Base-by-base conservation (phyloP, 1,140 invertebrate species). In the Forficula auricularia region DNA sequence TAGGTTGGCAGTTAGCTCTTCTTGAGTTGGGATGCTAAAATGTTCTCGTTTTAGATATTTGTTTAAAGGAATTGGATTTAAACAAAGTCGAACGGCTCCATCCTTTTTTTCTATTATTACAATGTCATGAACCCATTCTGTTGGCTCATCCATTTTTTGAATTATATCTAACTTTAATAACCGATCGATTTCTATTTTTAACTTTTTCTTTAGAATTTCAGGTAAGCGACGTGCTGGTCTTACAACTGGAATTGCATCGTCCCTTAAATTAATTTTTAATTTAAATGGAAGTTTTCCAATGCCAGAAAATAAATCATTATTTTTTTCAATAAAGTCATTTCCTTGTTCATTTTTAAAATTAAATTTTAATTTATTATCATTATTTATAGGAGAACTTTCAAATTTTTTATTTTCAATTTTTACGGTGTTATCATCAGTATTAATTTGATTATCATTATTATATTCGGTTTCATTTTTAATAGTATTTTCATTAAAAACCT, bases 171-270 rank as follows among this genome's bases (percentile, higher is more conserved):
- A 19, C 37, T 53, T 50, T 20, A 46, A 46, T n/a, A 57, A 31
- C 42, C 49, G 44, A 8, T 51, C 40, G 36, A 61, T 49, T 48
- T 54, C 49, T 37, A 48, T 35, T 52, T 57, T 57, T 13, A 63
- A 44, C 38, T 53, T 45, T 27, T 56, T 41, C 34, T 44, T 37
- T 18, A 61, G 36, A 18, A 46, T 41, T 40, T 61, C 56, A 20
- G 60, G 59, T 18, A 63, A 38, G 47, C 51, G 57, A 27, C 57
- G 47, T 13, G 54, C 48, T 30, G 54, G 44, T 48, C 55, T 42
- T 2, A 56, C 49, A 50, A 44, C 32, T 38, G 51, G 53, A 42
- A 47, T 41, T 52, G 45, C 43, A 50, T 48, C 19, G 8, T 49
- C 41, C 38, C 48, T 47, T 22, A 48, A 3, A 32, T 45, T 41